Evolutionary conservation across 2,888 invertebrate genomes (phyloP).

Genomic region (Amphipyra berbera): DNA sequence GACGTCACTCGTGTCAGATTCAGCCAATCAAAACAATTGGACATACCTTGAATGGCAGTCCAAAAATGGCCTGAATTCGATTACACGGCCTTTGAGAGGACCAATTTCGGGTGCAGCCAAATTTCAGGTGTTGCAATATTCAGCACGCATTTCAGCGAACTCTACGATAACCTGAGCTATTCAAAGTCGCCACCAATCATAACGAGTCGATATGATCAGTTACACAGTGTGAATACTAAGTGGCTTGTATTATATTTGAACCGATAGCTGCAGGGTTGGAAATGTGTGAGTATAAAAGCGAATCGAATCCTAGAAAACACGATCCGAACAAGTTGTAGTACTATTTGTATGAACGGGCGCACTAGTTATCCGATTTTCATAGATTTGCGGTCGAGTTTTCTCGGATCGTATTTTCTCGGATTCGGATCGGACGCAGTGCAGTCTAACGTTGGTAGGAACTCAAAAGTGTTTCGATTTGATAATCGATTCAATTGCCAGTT

Average conservation of each 20-base stretch:
- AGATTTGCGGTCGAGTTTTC: no score
- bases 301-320: no score
- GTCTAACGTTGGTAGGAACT: no score
- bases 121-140: constrained; percentile 54
- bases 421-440: no score
- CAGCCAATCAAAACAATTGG: constrained; percentile 18
- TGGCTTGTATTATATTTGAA: constrained; percentile 30
- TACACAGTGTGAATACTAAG: constrained; percentile 48
- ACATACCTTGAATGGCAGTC: constrained; percentile 17
- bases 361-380: no score
- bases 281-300: background rate
- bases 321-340: no score
- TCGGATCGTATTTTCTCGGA: no score
- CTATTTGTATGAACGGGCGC: no score
- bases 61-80: constrained; percentile 51
- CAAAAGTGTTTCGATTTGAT: no score
- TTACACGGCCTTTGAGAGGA: constrained; percentile 50
- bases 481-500: no score
- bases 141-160: constrained; percentile 29
- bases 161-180: constrained; percentile 38
- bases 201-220: constrained; percentile 51
- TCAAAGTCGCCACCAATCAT: constrained; percentile 43
- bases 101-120: constrained; percentile 46
- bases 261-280: background rate
- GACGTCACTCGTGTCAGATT: background rate